phyloP scores from a whole-genome alignment of 1,140 invertebrate genomes.

The Drosophila pandora region DNA sequence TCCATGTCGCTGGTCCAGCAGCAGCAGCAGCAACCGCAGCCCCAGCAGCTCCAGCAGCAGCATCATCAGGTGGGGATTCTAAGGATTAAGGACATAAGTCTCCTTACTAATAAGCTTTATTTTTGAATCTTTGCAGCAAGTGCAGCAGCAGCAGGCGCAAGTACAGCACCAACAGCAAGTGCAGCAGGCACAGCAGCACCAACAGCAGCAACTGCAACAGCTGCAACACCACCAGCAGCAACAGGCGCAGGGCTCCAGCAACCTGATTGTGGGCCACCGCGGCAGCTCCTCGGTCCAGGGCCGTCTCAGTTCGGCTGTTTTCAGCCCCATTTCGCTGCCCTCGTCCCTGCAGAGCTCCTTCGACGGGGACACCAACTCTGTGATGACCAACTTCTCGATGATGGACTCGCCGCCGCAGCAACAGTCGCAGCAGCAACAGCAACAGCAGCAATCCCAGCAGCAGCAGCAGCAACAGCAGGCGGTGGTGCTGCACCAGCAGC shows the following conservation, averaged over 20 bases:
- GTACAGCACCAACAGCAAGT: constrained; percentile 15
- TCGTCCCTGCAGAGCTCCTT: constrained; percentile 91
- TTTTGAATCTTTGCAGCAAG: background rate
- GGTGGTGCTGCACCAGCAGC: constrained; percentile 38
- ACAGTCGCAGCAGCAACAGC: constrained; percentile 37
- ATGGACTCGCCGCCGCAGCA: constrained; percentile 84
- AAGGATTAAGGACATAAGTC: no score
- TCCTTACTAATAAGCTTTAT: background rate
- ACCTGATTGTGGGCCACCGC: constrained; percentile 43
- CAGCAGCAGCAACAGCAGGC: constrained; percentile 47
- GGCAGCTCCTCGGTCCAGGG: constrained; percentile 63
- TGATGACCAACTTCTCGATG: constrained; percentile 83
- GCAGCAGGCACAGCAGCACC: constrained; percentile 6
- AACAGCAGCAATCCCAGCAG: constrained; percentile 72
- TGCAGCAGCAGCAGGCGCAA: constrained; percentile 15
- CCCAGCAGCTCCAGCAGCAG: constrained; percentile 1
- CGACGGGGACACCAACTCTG: constrained; percentile 85
- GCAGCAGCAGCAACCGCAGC: constrained; percentile 11
- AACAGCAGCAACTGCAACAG: constrained; percentile 15
- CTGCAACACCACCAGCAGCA: constrained; percentile 18
- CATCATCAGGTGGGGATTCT: constrained; percentile 14
- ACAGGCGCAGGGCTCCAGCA: constrained; percentile 26
- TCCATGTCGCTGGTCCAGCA: constrained; percentile 6
- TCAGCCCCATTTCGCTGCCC: constrained; percentile 87
- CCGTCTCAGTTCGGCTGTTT: constrained; percentile 63